Evolutionary conservation across 2,113 vertebrate species (phyloP).

Genomic region (Perognathus longimembris): DNA sequence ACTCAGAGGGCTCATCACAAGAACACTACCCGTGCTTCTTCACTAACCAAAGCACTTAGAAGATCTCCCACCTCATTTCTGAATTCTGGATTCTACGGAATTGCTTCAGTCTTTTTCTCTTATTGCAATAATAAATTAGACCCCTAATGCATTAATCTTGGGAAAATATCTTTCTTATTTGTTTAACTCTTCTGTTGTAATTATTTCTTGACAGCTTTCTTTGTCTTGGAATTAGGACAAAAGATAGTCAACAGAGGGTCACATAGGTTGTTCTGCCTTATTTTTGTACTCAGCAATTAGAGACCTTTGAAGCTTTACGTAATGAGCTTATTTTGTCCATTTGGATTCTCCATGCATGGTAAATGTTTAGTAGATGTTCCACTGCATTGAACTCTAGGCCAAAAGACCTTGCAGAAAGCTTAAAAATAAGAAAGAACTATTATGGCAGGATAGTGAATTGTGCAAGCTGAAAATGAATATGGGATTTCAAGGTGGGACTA

Average conservation of each 20-base stretch:
- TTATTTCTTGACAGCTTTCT: not conserved
- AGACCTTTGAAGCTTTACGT: not conserved
- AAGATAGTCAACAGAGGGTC: not conserved
- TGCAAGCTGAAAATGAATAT: not conserved
- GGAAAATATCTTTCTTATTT: not conserved
- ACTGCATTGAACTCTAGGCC: not conserved
- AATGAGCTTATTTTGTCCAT: not conserved
- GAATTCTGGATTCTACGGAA: not conserved
- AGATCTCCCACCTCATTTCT: not conserved
- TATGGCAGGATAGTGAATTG: not conserved
- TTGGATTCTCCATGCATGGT: not conserved
- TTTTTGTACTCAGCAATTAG: not conserved
- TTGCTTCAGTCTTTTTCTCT: not conserved
- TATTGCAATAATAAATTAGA: not conserved
- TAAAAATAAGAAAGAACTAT: not conserved
- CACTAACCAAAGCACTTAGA: not conserved
- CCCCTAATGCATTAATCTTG: not conserved
- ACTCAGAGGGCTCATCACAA: not conserved
- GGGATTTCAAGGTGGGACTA: not conserved
- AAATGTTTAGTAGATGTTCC: not conserved
- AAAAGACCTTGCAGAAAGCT: not conserved
- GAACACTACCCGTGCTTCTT: not conserved
- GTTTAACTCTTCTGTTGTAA: not conserved
- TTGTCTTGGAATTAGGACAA: not conserved
- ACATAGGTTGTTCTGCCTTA: not conserved